These are phyloP conservation scores for Petromus typicus DNA, from an alignment of 2,113 vertebrate species.

Conservation along the genomic window DNA sequence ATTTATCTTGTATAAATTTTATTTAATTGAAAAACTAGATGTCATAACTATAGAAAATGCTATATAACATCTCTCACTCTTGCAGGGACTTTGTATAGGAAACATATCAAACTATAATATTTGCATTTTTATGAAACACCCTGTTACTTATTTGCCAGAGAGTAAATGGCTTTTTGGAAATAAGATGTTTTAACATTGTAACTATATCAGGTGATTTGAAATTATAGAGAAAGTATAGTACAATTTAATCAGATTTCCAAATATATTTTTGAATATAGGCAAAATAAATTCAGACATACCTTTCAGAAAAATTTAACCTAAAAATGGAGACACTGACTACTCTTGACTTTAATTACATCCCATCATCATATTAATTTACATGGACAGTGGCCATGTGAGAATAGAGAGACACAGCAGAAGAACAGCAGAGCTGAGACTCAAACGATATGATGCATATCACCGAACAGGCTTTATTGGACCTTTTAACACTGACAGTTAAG, in stretches of 20 bases:
- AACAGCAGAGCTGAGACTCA: not conserved
- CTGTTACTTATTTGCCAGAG: not conserved
- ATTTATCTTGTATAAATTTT: not conserved
- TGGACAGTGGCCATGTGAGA: not conserved
- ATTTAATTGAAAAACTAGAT: not conserved
- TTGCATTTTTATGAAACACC: not conserved
- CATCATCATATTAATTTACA: not conserved
- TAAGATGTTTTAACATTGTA: not conserved
- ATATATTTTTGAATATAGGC: conserved; percentile 22
- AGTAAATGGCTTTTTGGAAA: conserved; percentile 40
- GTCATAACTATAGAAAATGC: not conserved
- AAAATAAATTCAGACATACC: not conserved
- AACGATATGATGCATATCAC: not conserved
- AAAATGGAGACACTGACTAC: not conserved
- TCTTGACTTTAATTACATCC: conserved; percentile 26
- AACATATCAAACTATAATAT: conserved; percentile 25
- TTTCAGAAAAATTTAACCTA: not conserved
- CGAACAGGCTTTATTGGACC: conserved; percentile 9
- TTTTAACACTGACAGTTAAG: conserved; percentile 22
- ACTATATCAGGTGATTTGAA: conserved; percentile 10
- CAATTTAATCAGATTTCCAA: conserved; percentile 38
- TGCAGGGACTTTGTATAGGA: not conserved
- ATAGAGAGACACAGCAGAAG: not conserved
- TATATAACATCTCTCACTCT: not conserved
- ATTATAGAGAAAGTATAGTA: not conserved